Evolutionary conservation across 1,140 invertebrate species (phyloP), one percentile per base, ranked within the genome.

Genomic region (Drosophila suzukii): DNA sequence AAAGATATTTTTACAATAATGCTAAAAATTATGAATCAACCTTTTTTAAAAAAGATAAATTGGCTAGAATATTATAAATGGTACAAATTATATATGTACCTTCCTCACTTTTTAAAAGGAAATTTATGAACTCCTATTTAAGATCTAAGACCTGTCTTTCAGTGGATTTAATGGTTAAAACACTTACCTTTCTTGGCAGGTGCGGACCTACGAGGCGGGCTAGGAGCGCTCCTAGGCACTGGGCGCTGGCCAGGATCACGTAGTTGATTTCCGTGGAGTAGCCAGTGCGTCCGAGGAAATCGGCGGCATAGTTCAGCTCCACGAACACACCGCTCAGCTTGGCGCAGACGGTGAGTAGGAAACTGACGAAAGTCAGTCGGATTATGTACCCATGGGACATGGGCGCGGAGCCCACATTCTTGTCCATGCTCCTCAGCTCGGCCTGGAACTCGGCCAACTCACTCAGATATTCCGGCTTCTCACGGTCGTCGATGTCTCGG

Each of bases 291-390:
- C 81, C 86, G 4, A 88, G 68, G 2, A 88, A 88, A 11, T 88
- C 84, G 5, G 72, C 65, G 0, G 84, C 73, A 51, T 90, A 90
- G 20, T 83, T 88, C 0, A 91, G 47, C 36, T 90, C 81, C 7
- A 91, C 77, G 7, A 81, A 78, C 1, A 81, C 83, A 3, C 90
- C 90, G 20, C 81, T 90, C 20, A 91, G 13, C 34, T 91, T 90
- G 55, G 71, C 85, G 13, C 90, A 85, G 3, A 90, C 66, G 6
- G 82, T 80, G 1, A 91, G 62, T 17, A 91, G 56, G 1, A 91
- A 68, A 15, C 80, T 81, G 0, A 80, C 76, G 10, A 73, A 75
- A 0, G 71, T 63, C 20, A 91, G n/a, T 8, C 83, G 83, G 0
- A 79, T 32, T 1, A 91, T 65, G 38, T 91, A 91, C 13, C 68